Conservation (phyloP, 2,888 invertebrate genomes). For the Doris montereyensis region DNA sequence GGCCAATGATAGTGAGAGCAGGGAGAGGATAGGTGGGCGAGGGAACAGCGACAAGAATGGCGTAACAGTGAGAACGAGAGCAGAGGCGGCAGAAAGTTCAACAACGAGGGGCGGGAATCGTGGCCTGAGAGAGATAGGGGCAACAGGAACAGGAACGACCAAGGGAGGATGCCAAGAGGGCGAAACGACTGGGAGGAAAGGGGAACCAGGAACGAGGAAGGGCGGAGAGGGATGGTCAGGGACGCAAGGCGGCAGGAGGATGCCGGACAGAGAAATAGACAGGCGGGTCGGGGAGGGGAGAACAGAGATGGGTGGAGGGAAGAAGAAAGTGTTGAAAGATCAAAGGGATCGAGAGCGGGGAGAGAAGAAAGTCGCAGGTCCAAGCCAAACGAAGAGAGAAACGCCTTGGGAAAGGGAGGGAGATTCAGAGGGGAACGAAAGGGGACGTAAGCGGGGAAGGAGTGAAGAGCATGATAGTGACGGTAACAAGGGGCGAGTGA, state of each 20-base stretch:
- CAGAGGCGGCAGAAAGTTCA: slow-evolving; percentile 91
- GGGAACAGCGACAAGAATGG: slow-evolving; percentile 93
- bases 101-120: slow-evolving; percentile 74
- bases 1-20: not conserved
- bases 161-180: slow-evolving; percentile 60
- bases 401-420: no score
- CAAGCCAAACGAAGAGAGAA: no score
- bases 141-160: slow-evolving; percentile 53
- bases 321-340: no score
- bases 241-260: slow-evolving; percentile 26
- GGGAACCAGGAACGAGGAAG: slow-evolving; percentile 48
- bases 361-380: no score
- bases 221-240: slow-evolving; percentile 20
- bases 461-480: no score
- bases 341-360: no score
- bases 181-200: slow-evolving; percentile 47
- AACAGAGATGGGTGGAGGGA: slow-evolving; percentile 16
- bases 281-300: no score
- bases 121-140: slow-evolving; percentile 49
- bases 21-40: slow-evolving; percentile 77
- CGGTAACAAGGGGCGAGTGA: no score
- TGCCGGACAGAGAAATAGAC: slow-evolving; percentile 5
- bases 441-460: no score
- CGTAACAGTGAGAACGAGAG: slow-evolving; percentile 92
- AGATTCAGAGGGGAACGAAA: no score